Percentiles rank a stretch among this genome's conserved stretches.
Conservation (phyloP, 2,888 invertebrate genomes). For the Linnaemya tessellans region DNA sequence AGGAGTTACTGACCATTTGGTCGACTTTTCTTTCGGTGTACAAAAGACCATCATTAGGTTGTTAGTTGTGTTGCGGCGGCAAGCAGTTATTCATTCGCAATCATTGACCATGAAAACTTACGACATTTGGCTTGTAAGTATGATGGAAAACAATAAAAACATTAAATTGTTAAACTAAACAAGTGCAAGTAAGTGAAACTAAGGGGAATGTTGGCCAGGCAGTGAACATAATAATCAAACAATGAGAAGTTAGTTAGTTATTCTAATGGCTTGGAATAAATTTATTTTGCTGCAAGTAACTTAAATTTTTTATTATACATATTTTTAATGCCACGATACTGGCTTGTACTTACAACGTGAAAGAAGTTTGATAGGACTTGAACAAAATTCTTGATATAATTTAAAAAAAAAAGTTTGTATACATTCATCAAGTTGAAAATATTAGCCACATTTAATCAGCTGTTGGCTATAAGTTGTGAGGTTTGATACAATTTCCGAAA, state of each 20-base stretch:
- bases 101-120: constrained; percentile 69
- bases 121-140: constrained; percentile 31
- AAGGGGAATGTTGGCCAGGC: constrained; percentile 5
- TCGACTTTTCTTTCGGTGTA: not conserved
- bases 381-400: not conserved
- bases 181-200: constrained; percentile 23
- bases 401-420: too few species aligned
- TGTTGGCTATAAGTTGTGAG: too few species aligned
- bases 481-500: too few species aligned
- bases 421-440: too few species aligned
- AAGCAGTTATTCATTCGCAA: constrained; percentile 46
- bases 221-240: constrained; percentile 13
- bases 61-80: constrained; percentile 22
- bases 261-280: not conserved
- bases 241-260: not conserved
- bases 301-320: not conserved
- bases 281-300: not conserved
- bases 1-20: not conserved
- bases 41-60: constrained; percentile 10
- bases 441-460: too few species aligned
- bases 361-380: not conserved
- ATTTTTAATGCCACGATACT: not conserved
- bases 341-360: not conserved
- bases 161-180: constrained; percentile 27
- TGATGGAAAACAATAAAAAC: constrained; percentile 14